These are phyloP conservation scores for Drosophila mauritiana DNA, from an alignment of 1,140 invertebrate genomes.

Conservation along the genomic window DNA sequence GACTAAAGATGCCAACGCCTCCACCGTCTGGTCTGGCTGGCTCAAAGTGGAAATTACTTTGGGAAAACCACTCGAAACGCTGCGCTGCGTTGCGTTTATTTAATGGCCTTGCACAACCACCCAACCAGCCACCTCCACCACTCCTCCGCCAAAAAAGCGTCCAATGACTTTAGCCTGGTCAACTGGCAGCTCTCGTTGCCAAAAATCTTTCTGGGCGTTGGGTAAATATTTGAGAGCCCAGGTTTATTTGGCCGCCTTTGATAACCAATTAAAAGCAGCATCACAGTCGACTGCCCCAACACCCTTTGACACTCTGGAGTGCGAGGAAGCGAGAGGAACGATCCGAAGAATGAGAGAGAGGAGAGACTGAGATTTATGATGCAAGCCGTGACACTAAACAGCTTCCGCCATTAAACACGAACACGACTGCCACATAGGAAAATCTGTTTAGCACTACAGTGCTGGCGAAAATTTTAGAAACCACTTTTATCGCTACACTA, in stretches of 20 bases:
- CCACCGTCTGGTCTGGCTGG: constrained; percentile 56
- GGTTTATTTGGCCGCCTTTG: constrained; percentile 58
- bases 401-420: constrained; percentile 80
- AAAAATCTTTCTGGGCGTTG: constrained; percentile 51
- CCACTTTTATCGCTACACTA: neutral
- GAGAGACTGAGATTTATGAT: constrained; percentile 62
- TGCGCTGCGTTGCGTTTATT: constrained; percentile 67
- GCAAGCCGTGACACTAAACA: constrained; percentile 75
- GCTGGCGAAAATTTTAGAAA: neutral
- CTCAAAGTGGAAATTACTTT: constrained; percentile 78
- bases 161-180: constrained; percentile 37
- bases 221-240: constrained; percentile 54
- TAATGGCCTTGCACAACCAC: constrained; percentile 57
- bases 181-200: constrained; percentile 44
- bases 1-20: constrained; percentile 65
- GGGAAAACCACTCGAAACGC: constrained; percentile 67
- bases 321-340: neutral
- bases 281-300: constrained; percentile 49
- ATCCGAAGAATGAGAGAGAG: neutral
- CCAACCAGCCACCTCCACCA: neutral
- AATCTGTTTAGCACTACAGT: constrained; percentile 1
- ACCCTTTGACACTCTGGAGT: constrained; percentile 59
- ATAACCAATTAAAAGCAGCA: constrained; percentile 56
- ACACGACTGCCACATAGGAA: constrained; percentile 52
- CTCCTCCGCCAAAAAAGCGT: constrained; percentile 3